phyloP scores from a whole-genome alignment of 2,888 invertebrate species.

The Dolomedes plantarius region DNA sequence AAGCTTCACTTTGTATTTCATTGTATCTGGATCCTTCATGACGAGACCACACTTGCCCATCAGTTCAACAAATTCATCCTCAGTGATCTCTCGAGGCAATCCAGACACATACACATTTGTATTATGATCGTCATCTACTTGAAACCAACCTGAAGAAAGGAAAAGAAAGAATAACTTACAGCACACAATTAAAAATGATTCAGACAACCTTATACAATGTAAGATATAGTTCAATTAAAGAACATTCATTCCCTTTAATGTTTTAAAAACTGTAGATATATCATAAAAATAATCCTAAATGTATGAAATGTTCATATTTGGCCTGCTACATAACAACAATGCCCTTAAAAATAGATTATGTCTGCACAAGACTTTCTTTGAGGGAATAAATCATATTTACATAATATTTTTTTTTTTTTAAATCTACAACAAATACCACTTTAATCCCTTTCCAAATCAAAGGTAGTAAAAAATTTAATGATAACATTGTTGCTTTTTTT shows the following conservation, averaged over 20 bases:
- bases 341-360: too few relatives aligned
- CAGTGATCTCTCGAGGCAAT: constrained; percentile 90
- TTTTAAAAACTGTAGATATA: too few relatives aligned
- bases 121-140: constrained; percentile 89
- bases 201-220: not conserved
- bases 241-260: not conserved
- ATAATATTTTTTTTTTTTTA: too few relatives aligned
- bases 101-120: constrained; percentile 97
- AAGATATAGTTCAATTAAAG: not conserved
- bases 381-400: too few relatives aligned
- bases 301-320: too few relatives aligned
- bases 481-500: too few relatives aligned
- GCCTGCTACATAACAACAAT: too few relatives aligned
- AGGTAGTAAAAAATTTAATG: too few relatives aligned
- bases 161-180: not conserved
- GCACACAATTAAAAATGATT: not conserved
- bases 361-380: too few relatives aligned
- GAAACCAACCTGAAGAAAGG: constrained; percentile 86
- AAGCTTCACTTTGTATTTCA: constrained; percentile 91
- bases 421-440: too few relatives aligned
- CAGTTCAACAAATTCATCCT: constrained; percentile 89
- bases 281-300: too few relatives aligned
- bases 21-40: constrained; percentile 87
- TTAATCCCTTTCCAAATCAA: too few relatives aligned
- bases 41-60: constrained; percentile 98